Evolutionary conservation across 2,113 vertebrate species (phyloP).

Genomic region (Brachyhypopomus occidentalis): DNA sequence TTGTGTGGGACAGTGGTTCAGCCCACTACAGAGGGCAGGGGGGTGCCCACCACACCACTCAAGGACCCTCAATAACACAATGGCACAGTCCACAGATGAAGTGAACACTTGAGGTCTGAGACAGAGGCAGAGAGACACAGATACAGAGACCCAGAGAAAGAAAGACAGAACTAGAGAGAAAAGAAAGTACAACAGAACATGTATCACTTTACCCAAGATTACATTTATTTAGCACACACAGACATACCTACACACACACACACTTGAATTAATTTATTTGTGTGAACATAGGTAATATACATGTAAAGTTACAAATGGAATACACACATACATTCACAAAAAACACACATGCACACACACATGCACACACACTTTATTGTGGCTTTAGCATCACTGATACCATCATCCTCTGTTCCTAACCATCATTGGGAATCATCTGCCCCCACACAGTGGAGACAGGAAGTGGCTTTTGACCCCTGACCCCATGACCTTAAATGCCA

Average conservation of each 20-base stretch:
- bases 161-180: conserved; percentile 66
- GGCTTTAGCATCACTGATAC: conserved; percentile 27
- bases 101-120: conserved; percentile 74
- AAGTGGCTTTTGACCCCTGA: conserved; percentile 73
- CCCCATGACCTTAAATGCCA: conserved; percentile 58
- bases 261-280: background rate
- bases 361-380: background rate
- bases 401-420: conserved; percentile 39
- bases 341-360: too few species aligned
- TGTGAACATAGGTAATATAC: too few species aligned
- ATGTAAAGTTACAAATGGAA: too few species aligned
- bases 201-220: background rate
- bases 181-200: conserved; percentile 45
- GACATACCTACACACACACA: conserved; percentile 6
- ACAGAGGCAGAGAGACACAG: conserved; percentile 29
- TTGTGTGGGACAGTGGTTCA: conserved; percentile 67
- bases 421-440: conserved; percentile 54
- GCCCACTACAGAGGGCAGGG: conserved; percentile 64
- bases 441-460: conserved; percentile 69
- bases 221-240: conserved; percentile 7
- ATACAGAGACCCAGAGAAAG: conserved; percentile 26
- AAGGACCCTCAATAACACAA: conserved; percentile 81
- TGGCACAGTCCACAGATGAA: conserved; percentile 76
- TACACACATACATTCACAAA: conserved; percentile 15
- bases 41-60: conserved; percentile 69